These are phyloP conservation scores for Melikaiella ostensackeni DNA, from an alignment of 2,888 invertebrate genomes.

Conservation along the genomic window DNA sequence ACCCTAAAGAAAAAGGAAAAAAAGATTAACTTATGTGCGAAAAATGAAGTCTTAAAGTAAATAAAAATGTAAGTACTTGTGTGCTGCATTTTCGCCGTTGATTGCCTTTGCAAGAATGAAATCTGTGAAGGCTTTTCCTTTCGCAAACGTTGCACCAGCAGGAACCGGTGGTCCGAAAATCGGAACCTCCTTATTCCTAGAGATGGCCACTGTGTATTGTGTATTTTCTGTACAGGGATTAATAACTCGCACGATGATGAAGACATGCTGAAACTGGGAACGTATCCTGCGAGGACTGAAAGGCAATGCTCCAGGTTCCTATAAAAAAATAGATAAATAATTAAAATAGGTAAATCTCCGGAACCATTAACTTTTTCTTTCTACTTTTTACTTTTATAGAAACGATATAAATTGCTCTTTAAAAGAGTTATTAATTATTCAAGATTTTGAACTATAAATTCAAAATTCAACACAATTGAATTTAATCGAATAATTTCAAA, in stretches of 20 bases:
- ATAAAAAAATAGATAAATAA: constrained; percentile 55
- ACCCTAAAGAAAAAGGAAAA: constrained; percentile 79
- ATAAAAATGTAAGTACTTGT: constrained; percentile 73
- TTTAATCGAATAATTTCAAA: too few relatives aligned
- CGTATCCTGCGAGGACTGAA: constrained; percentile 96
- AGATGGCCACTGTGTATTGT: constrained; percentile 88
- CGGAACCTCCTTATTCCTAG: constrained; percentile 95
- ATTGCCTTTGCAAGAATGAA: constrained; percentile 96
- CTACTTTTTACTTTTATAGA: too few relatives aligned
- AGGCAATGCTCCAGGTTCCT: constrained; percentile 94
- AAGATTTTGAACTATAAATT: too few relatives aligned
- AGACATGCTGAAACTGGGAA: constrained; percentile 98
- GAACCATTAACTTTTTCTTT: too few relatives aligned
- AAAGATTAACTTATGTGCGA: neutral
- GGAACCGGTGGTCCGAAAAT: constrained; percentile 97
- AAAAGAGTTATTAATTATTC: too few relatives aligned
- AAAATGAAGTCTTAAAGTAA: neutral
- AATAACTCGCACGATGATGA: constrained; percentile 92
- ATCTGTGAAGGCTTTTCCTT: constrained; percentile 96
- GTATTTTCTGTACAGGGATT: constrained; percentile 96
- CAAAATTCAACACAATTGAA: too few relatives aligned
- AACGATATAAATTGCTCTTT: too few relatives aligned
- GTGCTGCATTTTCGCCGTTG: constrained; percentile 97
- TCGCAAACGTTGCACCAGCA: constrained; percentile 90
- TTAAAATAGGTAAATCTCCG: too few relatives aligned